Percentiles rank a stretch among this genome's conserved stretches.
phyloP scores from a whole-genome alignment of 2,113 vertebrate species.

The Heterotilapia buettikoferi region DNA sequence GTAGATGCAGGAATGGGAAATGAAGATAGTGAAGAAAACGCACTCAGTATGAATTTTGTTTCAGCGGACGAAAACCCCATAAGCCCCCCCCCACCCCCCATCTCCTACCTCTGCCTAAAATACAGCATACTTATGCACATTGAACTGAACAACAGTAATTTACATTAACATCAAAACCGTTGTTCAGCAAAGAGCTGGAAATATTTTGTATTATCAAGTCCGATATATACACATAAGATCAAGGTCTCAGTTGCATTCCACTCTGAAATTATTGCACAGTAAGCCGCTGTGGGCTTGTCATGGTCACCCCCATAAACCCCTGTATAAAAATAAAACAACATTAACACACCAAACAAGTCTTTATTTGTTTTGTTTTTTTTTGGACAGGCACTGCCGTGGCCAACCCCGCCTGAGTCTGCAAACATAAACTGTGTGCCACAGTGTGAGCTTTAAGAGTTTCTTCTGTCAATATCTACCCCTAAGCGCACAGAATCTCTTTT shows the following conservation, averaged over 20 bases:
- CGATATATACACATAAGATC: conserved; percentile 76
- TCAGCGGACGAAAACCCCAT: conserved; percentile 69
- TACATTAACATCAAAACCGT: conserved; percentile 52
- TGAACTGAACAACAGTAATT: conserved; percentile 37
- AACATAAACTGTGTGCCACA: conserved; percentile 49
- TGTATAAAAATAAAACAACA: conserved; percentile 87
- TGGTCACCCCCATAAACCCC: conserved; percentile 77
- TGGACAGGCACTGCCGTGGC: conserved; percentile 63
- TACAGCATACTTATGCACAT: conserved; percentile 78
- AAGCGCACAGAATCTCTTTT: conserved; percentile 25
- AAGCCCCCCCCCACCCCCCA: conserved; percentile 76
- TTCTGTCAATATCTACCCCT: conserved; percentile 27
- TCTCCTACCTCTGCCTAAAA: conserved; percentile 80
- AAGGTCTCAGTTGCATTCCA: conserved; percentile 73
- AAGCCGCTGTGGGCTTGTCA: conserved; percentile 83
- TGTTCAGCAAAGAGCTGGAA: conserved; percentile 71
- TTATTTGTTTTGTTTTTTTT: conserved; percentile 32
- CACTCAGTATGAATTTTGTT: conserved; percentile 22
- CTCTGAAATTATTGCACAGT: conserved; percentile 93
- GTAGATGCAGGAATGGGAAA: conserved; percentile 43
- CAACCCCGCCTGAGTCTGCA: conserved; percentile 47
- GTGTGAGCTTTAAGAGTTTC: conserved; percentile 48
- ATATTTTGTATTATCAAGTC: conserved; percentile 51
- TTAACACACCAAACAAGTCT: conserved; percentile 80
- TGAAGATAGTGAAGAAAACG: conserved; percentile 26